Base-by-base conservation (phyloP, 2,113 vertebrate species). In the Leptocoma aspasia region DNA sequence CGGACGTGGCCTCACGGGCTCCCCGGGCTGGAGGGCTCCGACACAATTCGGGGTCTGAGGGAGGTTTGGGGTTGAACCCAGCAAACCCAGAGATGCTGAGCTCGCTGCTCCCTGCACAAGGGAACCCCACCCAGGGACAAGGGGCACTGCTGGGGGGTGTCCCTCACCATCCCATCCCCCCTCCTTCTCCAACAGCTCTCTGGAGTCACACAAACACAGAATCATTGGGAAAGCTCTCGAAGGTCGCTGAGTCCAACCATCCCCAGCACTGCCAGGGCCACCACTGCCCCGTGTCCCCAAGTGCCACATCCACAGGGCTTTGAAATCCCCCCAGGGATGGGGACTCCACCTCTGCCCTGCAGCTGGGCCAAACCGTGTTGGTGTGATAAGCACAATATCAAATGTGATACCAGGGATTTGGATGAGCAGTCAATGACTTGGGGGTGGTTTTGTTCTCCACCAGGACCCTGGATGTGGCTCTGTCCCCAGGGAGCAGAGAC, bases 391-490 rank as follows among this genome's bases (percentile, higher is more conserved):
- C 44, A 33, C 10, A 0, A 0, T 3, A 11, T 3, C 24, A 23
- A 15, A 56, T 5, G 23, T 1, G 8, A 2, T 13, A 9, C 7
- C 21, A 15, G 59, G 15, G 78, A 6, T 44, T 11, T 11, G 28
- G 35, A 7, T 15, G 31, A 59, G 47, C 9, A 47, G 24, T 1
- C 0, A 28, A 26, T 1, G 27, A 0, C n/a, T 28, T 3, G 3
- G 60, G 54, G 17, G 14, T 10, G 17, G 1, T 49, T n/a, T 50
- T 37, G 16, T 2, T 1, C 45, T 10, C 49, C 53, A 3, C 6
- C 37, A 4, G 9, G 20, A 33, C 10, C 7, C 22, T 20, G 65
- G 27, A 16, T 1, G 26, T 20, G 35, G 12, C 47, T 61, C 18
- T 49, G 31, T 11, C 35, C 14, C 33, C 50, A 23, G 54, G 39